These are phyloP conservation scores for Melitaea athalia DNA, from an alignment of 2,888 invertebrate species.

Conservation along the genomic window DNA sequence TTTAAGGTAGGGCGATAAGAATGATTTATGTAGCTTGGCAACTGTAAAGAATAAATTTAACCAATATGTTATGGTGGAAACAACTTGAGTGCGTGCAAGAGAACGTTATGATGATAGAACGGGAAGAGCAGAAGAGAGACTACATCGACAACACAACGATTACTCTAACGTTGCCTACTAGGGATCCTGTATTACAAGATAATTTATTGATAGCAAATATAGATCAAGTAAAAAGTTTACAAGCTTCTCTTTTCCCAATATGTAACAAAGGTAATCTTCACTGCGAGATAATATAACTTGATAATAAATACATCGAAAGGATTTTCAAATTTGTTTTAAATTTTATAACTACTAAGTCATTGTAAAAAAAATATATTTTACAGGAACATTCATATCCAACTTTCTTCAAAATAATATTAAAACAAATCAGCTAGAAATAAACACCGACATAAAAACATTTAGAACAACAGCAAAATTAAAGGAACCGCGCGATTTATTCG, in stretches of 20 bases:
- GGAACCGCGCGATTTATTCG: constrained; percentile 88
- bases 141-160: constrained; percentile 66
- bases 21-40: constrained; percentile 8
- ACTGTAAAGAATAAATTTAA: constrained; percentile 11
- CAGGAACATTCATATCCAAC: constrained; percentile 84
- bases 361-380: constrained; percentile 35
- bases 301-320: no score
- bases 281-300: background rate
- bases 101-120: constrained; percentile 69
- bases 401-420: constrained; percentile 85
- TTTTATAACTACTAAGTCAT: background rate
- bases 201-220: constrained; percentile 70
- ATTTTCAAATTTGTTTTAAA: background rate
- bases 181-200: constrained; percentile 68
- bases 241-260: constrained; percentile 85
- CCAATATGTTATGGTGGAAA: constrained; percentile 80
- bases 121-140: constrained; percentile 66
- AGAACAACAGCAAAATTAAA: constrained; percentile 84
- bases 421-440: constrained; percentile 86
- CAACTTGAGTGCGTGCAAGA: constrained; percentile 68
- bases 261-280: constrained; percentile 71
- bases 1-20: constrained; percentile 45
- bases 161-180: constrained; percentile 64
- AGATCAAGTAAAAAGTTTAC: constrained; percentile 84
- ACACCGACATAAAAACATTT: constrained; percentile 85